phyloP scores from a whole-genome alignment of 2,888 invertebrate species.

The Cremastobaeus sp. region DNA sequence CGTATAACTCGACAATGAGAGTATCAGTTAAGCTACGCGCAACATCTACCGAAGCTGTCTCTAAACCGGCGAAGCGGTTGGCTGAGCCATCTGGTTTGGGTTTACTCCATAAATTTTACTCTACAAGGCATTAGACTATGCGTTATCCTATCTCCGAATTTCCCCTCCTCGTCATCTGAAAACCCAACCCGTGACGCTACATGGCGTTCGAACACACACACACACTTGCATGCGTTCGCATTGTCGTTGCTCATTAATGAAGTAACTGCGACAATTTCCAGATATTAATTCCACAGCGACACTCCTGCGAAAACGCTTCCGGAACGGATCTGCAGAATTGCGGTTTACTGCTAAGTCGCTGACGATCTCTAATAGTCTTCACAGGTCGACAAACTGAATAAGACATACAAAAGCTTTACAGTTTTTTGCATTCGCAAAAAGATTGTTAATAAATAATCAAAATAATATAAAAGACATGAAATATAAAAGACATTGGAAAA shows the following conservation, averaged over 20 bases:
- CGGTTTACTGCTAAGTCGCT: slow-evolving; percentile 14
- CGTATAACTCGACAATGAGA: slow-evolving; percentile 60
- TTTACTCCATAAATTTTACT: slow-evolving; percentile 64
- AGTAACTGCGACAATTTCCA: slow-evolving; percentile 60
- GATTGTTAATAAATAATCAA: too few species aligned
- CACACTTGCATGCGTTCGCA: slow-evolving; percentile 35
- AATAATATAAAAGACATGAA: too few species aligned
- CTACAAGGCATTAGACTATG: slow-evolving; percentile 61
- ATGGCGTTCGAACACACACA: slow-evolving; percentile 20
- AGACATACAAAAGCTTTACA: too few species aligned
- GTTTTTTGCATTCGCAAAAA: not conserved
- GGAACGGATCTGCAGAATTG: slow-evolving; percentile 29
- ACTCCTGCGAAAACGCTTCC: slow-evolving; percentile 35
- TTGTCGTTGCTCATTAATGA: slow-evolving; percentile 61
- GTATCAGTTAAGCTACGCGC: slow-evolving; percentile 59
- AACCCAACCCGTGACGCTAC: slow-evolving; percentile 25
- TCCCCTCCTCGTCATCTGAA: not conserved
- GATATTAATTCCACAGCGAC: slow-evolving; percentile 41
- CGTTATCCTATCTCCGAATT: slow-evolving; percentile 44
- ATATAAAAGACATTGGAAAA: too few species aligned
- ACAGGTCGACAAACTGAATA: too few species aligned
- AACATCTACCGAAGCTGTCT: slow-evolving; percentile 57
- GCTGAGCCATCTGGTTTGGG: slow-evolving; percentile 62
- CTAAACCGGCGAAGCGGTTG: slow-evolving; percentile 50
- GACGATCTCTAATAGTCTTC: slow-evolving; percentile 5